Base-by-base conservation (phyloP, 2,113 vertebrate genomes). In the Tiliqua scincoides region DNA sequence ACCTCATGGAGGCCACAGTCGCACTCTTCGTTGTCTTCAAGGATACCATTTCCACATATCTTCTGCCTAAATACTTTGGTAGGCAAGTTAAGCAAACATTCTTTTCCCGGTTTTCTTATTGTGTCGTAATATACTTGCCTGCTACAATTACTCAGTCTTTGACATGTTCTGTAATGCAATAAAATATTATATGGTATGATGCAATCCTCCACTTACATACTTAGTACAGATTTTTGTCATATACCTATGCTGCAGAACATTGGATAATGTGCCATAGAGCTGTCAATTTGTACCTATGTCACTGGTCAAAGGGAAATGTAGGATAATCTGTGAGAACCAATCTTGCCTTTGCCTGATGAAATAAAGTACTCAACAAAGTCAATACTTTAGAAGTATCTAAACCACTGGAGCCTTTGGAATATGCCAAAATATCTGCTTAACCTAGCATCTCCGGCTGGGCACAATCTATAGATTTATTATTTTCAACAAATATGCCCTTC, bases 61-160 rank as follows among this genome's bases (percentile, higher is more conserved):
- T 35, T 57, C 1, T 2, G 23, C 21, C 8, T 17, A 18, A 68
- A 18, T 18, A 18, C 3, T 32, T 37, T 77, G 7, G 11, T 10
- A 5, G 83, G 83, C 1, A 27, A 7, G 21, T 76, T 23, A 4
- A 77, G 62, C 1, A 85, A 54, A 18, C 73, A 77, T 7, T 77
- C 83, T 54, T 85, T 85, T 21, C 83, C 83, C 20, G 73, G 83
- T n/a, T 63, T 74, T 17, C 83, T 48, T 27, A 85, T 67, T 23
- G 21, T 27, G 1, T 67, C 48, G 1, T 67, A 54, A 37, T 77
- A 85, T 1, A 48, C 48, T 4, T 21, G n/a, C 62, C 21, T 25
- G 83, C 83, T 85, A 43, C 83, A 85, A 9, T 85, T 77, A 4
- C 83, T 85, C 43, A 85, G 43, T 15, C 73, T 76, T 54, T 9